Percentiles rank a stretch among this genome's conserved stretches.
Evolutionary conservation across 2,888 invertebrate genomes (phyloP).

Genomic region (Escarpia spicata): DNA sequence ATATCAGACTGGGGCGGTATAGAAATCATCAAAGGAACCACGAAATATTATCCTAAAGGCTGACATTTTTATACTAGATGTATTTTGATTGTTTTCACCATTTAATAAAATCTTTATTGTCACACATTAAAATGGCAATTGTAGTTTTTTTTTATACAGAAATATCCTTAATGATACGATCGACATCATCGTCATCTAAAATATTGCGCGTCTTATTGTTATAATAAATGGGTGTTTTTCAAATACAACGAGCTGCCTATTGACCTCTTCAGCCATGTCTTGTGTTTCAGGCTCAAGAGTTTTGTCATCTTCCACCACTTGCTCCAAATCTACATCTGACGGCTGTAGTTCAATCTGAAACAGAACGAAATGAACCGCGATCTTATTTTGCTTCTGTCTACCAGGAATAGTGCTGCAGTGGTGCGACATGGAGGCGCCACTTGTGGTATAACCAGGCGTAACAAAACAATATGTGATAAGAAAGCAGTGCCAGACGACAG

Average conservation of each 20-base stretch:
- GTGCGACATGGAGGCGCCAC: neutral
- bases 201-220: no score
- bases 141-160: no score
- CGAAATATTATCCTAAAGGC: no score
- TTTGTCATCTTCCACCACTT: neutral
- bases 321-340: neutral
- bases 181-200: no score
- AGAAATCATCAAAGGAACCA: neutral
- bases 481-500: neutral
- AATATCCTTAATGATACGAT: no score
- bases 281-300: neutral
- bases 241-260: neutral
- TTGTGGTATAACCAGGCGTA: neutral
- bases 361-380: neutral
- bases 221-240: neutral
- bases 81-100: no score
- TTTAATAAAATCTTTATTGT: no score
- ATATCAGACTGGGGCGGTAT: conserved; percentile 12
- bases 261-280: neutral
- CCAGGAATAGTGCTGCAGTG: neutral
- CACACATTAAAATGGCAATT: no score
- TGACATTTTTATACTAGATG: no score
- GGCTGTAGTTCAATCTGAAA: conserved; percentile 6
- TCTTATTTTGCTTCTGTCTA: neutral
- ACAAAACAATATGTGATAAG: neutral